Percentiles rank a stretch among this genome's conserved stretches.
Evolutionary conservation across 1,140 invertebrate species (phyloP).

Genomic region (Drosophila insularis): DNA sequence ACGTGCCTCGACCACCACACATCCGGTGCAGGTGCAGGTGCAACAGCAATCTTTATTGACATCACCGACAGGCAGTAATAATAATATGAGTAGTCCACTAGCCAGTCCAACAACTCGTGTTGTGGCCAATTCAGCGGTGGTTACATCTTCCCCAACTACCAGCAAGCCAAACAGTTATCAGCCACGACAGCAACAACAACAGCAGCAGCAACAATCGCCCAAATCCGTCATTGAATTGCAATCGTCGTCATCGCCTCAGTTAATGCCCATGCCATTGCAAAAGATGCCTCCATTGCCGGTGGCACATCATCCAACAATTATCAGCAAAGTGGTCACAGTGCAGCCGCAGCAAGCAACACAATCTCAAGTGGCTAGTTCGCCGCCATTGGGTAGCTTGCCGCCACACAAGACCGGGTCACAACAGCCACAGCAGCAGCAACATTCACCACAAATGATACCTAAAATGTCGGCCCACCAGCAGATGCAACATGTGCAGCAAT

Average conservation of each 20-base stretch:
- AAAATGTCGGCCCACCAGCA: conserved; percentile 62
- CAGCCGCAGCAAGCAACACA: conserved; percentile 75
- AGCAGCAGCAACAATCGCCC: conserved; percentile 35
- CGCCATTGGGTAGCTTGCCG: conserved; percentile 61
- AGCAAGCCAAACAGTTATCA: conserved; percentile 54
- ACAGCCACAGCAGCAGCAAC: conserved; percentile 58
- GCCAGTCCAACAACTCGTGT: conserved; percentile 62
- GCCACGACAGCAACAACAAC: conserved; percentile 27
- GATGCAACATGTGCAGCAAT: conserved; percentile 60
- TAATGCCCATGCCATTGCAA: conserved; percentile 64
- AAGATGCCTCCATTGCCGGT: conserved; percentile 70
- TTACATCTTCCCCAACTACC: conserved; percentile 43
- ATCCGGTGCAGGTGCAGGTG: conserved; percentile 29
- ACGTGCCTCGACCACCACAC: conserved; percentile 15
- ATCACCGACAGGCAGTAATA: conserved; percentile 45
- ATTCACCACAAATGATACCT: conserved; percentile 57
- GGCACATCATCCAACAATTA: conserved; percentile 74
- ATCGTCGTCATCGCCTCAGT: conserved; percentile 41
- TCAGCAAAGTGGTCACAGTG: conserved; percentile 76
- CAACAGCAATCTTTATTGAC: conserved; percentile 45
- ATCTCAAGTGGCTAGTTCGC: conserved; percentile 57
- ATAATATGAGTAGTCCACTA: conserved; percentile 60
- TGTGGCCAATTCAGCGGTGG: conserved; percentile 15
- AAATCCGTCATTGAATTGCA: conserved; percentile 69
- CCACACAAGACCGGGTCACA: conserved; percentile 53